A percentile compares a stretch with the other conserved stretches of the same genome.
Conservation (phyloP, 2,797 vertebrate species). For the Pterois miles region DNA sequence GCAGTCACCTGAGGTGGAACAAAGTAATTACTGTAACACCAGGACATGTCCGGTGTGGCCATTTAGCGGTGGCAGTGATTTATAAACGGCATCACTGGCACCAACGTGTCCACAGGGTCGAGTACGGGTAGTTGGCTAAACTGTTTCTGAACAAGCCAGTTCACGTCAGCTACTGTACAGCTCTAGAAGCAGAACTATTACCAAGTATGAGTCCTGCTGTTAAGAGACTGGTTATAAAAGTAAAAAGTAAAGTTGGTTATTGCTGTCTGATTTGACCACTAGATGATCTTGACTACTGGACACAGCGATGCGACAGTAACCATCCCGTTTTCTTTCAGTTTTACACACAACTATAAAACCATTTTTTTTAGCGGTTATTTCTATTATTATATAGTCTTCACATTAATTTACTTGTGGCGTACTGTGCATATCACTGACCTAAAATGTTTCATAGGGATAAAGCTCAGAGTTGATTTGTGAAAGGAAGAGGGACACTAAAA, state of each 20-base stretch:
- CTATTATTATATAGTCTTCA: neutral
- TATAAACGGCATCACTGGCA: neutral
- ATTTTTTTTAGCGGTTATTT: neutral
- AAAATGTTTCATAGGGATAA: neutral
- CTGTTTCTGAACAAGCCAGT: constrained; percentile 1
- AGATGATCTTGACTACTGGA: constrained; percentile 14
- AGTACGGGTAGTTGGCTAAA: no score
- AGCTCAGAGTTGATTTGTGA: neutral
- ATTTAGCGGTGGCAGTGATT: constrained; percentile 19
- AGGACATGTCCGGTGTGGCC: neutral
- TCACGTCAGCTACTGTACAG: neutral
- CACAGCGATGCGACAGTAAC: neutral
- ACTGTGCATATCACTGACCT: neutral
- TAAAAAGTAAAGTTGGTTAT: constrained; percentile 24
- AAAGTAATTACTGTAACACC: neutral
- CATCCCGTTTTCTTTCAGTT: neutral
- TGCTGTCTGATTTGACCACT: constrained; percentile 13
- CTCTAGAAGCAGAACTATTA: neutral
- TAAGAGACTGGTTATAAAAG: neutral
- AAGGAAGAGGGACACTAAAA: neutral
- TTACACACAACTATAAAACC: neutral
- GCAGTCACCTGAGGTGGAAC: neutral
- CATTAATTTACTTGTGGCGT: neutral
- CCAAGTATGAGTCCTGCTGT: neutral
- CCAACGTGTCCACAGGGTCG: no score